Evolutionary conservation across 2,888 invertebrate genomes (phyloP), one percentile per base, ranked within the genome.

Genomic region (Zelleria hepariella): DNA sequence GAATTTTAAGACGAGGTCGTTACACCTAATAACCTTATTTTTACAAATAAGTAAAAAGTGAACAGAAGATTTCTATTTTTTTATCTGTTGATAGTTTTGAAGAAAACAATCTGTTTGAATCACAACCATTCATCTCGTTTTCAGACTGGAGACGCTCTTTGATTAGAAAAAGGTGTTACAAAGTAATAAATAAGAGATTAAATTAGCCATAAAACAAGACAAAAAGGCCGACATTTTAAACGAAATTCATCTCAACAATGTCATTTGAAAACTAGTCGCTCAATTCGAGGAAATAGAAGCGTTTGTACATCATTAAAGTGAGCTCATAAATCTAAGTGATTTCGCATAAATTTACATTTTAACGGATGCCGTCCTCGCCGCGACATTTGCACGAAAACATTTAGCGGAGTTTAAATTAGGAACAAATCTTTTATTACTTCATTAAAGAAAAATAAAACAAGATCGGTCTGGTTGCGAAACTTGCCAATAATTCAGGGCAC

Each of bases 301-400:
- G 67, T 76, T 72, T 71, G 51, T 73, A 71, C 73, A 75, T 78
- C 78, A 76, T 71, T 74, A 74, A 69, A 67, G 63, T 62, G 63
- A 65, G 65, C 64, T 59, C 68, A 78, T 85, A 83, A 83, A 85
- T 85, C 82, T 73, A 65, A 63, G 65, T 62, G 73, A 77, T 77
- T 79, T 71, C 72, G 70, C 78, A 83, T 85, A 84, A 83, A 84
- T 82, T 80, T 74, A 74, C 75, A 76, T 82, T 74, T 82, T 78
- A 82, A 83, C 76, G 66, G 70, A 68, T 64, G 65, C 63, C 69
- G 71, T 67, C 10, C 68, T 67, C 66, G 67, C 65, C 65, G 64
- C 61, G 67, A 64, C 32, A 42, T 42, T 64, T 65, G 64, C 64
- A 62, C 64, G 70, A 66, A 68, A 71, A 67, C 75, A 42, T 42